Evolutionary conservation across 2,888 invertebrate genomes (phyloP), one percentile per base, ranked within the genome.

Genomic region (Fragum sueziense): DNA sequence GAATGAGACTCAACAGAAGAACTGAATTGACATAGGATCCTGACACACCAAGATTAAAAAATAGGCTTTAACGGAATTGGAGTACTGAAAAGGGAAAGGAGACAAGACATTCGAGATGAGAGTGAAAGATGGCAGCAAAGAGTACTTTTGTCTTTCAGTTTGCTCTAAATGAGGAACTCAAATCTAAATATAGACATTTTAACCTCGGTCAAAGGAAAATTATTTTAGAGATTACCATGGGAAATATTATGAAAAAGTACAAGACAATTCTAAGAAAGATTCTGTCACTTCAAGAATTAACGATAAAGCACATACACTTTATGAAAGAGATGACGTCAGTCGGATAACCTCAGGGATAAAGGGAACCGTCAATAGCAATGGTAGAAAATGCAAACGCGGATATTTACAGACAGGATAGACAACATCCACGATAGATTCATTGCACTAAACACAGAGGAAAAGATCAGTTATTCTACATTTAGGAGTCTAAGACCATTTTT

Each of bases 401-500:
- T 74, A 29, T n/a, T 80, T 1, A 70, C 14, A 29, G 75, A 75
- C 22, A 73, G 34, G 22, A 22, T 80, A 9, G 25, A 78, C 20
- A 76, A 67, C 11, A 37, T 84, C 6, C 70, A 79, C 57, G 14
- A 67, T 47, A 82, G 69, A 47, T 79, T 71, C 34, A 25, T 71
- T 14, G 17, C 14, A 27, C 76, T 76, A 51, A 51, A 70, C 22
- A 33, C 41, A 17, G 34, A 68, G 34, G 22, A 31, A 25, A 71
- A 41, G 7, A 77, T 81, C 25, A 68, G 62, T 29, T 85, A 82
- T 67, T 37, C 80, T 57, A 31, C 74, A 4, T 85, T 82, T 51
- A 67, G 69, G 31, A 70, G 72, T 14, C 20, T 76, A 41, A 57
- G 74, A 31, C 80, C 85, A 57, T 85, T 85, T 61, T 80, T 79